A percentile compares a stretch with the other conserved stretches of the same genome.
These are phyloP conservation scores for Crenuchus spilurus DNA, from an alignment of 2,797 vertebrate species.

Conservation along the genomic window DNA sequence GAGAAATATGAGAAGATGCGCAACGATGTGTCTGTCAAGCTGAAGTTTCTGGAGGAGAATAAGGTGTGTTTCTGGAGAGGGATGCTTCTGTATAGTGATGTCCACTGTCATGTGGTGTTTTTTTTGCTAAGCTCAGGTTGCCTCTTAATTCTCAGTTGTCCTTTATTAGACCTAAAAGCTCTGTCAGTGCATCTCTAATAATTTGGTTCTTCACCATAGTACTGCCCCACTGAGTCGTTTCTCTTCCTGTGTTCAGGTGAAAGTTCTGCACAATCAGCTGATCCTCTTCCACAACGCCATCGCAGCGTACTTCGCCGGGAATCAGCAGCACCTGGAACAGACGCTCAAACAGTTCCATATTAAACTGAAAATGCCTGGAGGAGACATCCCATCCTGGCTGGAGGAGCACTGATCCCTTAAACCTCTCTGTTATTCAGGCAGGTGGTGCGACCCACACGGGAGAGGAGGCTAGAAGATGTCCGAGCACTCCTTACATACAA, in stretches of 20 bases:
- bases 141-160: no score
- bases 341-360: slow-evolving; percentile 98
- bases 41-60: slow-evolving; percentile 98
- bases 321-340: slow-evolving; percentile 98
- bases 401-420: slow-evolving; percentile 87
- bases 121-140: no score
- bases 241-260: slow-evolving; percentile 79
- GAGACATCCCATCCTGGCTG: slow-evolving; percentile 93
- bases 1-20: slow-evolving; percentile 98
- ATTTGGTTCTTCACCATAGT: no score
- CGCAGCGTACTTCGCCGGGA: slow-evolving; percentile 95
- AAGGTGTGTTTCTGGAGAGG: slow-evolving; percentile 79
- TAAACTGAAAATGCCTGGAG: slow-evolving; percentile 98
- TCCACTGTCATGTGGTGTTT: no score
- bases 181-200: no score
- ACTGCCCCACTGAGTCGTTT: no score
- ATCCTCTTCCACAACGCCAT: slow-evolving; percentile 98
- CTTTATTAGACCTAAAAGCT: no score
- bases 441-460: background rate
- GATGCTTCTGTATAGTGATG: background rate
- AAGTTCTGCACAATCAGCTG: slow-evolving; percentile 97
- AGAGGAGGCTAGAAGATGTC: background rate
- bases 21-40: slow-evolving; percentile 90
- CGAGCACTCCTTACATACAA: slow-evolving; percentile 21
- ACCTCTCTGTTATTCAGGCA: background rate